Percentiles rank a stretch among this genome's conserved stretches.
phyloP scores from a whole-genome alignment of 1,140 invertebrate species.

The Aphis craccivora region DNA sequence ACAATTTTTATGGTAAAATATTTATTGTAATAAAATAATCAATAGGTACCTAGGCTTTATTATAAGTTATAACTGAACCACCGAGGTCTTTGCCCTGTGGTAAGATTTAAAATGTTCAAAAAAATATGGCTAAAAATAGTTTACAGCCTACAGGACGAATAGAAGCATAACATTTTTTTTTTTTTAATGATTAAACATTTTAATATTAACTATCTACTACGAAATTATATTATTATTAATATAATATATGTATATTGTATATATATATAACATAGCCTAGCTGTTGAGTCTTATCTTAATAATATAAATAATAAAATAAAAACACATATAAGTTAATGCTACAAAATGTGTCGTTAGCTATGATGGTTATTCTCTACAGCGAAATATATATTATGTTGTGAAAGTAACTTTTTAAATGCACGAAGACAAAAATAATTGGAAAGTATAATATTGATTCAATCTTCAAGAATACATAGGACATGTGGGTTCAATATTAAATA shows the following conservation, averaged over 20 bases:
- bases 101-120: background rate
- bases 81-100: background rate
- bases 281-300: background rate
- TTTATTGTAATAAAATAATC: background rate
- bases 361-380: background rate
- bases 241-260: background rate
- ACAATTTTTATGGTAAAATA: background rate
- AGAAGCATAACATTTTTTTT: background rate
- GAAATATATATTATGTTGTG: background rate
- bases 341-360: conserved; percentile 1
- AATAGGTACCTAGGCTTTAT: no score
- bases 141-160: background rate
- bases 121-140: background rate
- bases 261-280: background rate
- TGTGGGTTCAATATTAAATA: background rate
- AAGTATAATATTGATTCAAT: background rate
- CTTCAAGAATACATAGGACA: background rate
- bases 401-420: background rate
- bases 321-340: background rate
- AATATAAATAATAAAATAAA: background rate
- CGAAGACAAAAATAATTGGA: background rate
- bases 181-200: background rate
- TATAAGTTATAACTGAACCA: background rate
- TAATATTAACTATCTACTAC: background rate
- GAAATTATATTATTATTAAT: background rate